A percentile compares a stretch with the other conserved stretches of the same genome.
Conservation (phyloP, 2,797 vertebrate genomes). For the Coreius guichenoti region DNA sequence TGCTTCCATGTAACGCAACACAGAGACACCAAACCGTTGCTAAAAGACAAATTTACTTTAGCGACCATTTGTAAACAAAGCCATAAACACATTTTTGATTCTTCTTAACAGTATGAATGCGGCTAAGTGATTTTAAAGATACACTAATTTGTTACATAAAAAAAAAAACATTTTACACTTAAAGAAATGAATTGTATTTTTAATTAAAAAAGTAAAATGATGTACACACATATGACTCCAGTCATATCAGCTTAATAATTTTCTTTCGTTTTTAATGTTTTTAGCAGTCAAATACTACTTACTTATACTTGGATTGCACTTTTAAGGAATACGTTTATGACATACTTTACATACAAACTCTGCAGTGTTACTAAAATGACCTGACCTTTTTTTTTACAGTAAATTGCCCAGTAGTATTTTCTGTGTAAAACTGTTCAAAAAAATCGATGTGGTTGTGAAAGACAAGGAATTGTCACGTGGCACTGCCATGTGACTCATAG, state of each 20-base stretch:
- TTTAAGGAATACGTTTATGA: neutral
- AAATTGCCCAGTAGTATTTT: neutral
- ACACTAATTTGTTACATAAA: neutral
- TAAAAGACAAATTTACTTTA: neutral
- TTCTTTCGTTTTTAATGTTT: neutral
- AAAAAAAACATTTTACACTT: neutral
- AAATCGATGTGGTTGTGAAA: constrained; percentile 5
- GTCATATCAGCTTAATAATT: neutral
- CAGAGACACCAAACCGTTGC: neutral
- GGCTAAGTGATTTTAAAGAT: neutral
- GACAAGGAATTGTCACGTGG: constrained; percentile 42
- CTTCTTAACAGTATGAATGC: neutral
- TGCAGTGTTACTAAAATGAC: neutral
- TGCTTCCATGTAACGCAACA: neutral
- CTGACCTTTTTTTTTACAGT: neutral
- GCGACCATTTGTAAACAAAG: neutral
- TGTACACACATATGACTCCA: neutral
- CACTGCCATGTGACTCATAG: constrained; percentile 42
- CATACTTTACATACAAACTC: neutral
- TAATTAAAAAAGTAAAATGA: neutral
- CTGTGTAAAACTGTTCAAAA: neutral
- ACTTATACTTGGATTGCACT: neutral
- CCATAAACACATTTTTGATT: neutral
- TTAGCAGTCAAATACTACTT: neutral
- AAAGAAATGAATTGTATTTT: neutral